These are phyloP conservation scores for Zootoca vivipara DNA, from an alignment of 2,113 vertebrate species.

Conservation along the genomic window DNA sequence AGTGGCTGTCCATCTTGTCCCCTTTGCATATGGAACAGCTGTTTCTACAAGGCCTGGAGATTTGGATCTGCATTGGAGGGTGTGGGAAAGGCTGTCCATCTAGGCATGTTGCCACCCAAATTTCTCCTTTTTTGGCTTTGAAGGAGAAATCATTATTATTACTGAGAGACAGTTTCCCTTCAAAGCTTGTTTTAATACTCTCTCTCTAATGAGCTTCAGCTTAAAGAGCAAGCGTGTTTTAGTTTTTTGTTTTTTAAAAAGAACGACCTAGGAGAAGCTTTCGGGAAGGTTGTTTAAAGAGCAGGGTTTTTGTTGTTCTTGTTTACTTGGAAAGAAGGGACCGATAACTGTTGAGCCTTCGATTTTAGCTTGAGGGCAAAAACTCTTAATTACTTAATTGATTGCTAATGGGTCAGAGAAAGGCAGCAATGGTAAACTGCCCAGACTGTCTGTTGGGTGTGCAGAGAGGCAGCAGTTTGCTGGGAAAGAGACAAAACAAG, in stretches of 20 bases:
- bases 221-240: constrained; percentile 5
- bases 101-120: neutral
- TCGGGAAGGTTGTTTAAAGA: neutral
- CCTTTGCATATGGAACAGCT: rapidly evolving
- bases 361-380: constrained; percentile 28
- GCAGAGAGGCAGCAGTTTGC: neutral
- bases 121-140: neutral
- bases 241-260: neutral
- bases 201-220: neutral
- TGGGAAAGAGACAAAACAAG: neutral
- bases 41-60: neutral
- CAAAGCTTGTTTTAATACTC: neutral
- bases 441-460: neutral
- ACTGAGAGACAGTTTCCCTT: neutral
- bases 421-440: neutral
- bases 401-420: constrained; percentile 6
- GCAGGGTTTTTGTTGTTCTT: neutral
- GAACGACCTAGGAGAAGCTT: neutral
- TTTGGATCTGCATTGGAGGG: neutral
- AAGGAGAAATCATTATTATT: neutral
- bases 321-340: constrained; percentile 6
- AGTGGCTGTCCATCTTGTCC: neutral
- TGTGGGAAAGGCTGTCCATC: too few relatives aligned
- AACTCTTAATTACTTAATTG: constrained; percentile 25
- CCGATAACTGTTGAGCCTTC: neutral